These are phyloP conservation scores for Bombus huntii DNA, from an alignment of 1,140 invertebrate genomes.

Conservation along the genomic window DNA sequence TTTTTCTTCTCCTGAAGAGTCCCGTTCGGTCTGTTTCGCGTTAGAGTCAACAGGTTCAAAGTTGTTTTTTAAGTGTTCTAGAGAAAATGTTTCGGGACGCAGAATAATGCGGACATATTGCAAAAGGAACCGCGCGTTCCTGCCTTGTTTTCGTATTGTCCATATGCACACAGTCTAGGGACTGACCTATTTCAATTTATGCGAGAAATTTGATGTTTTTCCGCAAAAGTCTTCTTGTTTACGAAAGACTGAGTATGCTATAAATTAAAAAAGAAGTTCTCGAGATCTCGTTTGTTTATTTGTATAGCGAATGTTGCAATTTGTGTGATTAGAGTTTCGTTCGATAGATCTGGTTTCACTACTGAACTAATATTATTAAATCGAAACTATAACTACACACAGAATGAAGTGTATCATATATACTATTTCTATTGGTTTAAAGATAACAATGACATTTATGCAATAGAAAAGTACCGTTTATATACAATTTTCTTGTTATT, in stretches of 20 bases:
- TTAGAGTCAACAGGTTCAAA: slow-evolving; percentile 28
- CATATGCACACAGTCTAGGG: not conserved
- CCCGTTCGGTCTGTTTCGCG: not conserved
- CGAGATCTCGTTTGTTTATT: not conserved
- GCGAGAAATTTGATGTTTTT: not conserved
- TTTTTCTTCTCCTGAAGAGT: not conserved
- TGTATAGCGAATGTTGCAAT: not conserved
- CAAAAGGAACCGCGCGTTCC: not conserved
- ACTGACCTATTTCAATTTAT: slow-evolving; percentile 6
- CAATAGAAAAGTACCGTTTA: not conserved
- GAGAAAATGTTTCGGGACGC: slow-evolving; percentile 2
- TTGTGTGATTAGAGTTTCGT: not conserved
- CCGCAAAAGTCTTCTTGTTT: not conserved
- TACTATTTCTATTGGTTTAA: not conserved
- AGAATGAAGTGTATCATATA: too few species aligned
- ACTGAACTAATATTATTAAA: too few species aligned
- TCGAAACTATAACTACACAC: too few species aligned
- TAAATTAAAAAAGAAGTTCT: not conserved
- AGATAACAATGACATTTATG: not conserved
- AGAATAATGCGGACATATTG: slow-evolving; percentile 17
- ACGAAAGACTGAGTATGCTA: not conserved
- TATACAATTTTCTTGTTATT: not conserved
- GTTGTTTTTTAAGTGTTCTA: not conserved
- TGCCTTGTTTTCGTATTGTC: not conserved
- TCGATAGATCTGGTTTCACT: too few species aligned